These are phyloP conservation scores for Opisthocomus hoazin DNA, from an alignment of 2,113 vertebrate genomes.

Conservation along the genomic window DNA sequence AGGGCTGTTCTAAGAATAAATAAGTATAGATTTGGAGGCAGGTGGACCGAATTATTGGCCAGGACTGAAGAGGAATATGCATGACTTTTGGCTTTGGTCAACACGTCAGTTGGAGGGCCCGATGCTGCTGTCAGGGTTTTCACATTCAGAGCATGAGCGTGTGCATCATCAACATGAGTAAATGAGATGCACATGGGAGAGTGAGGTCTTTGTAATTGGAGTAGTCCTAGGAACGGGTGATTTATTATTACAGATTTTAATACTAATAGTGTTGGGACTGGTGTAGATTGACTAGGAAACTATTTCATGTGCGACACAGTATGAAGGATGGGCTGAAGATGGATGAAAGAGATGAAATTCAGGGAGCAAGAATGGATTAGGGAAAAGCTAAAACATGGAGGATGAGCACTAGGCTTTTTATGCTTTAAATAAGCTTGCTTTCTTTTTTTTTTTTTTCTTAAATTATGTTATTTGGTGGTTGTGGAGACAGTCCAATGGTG, in stretches of 20 bases:
- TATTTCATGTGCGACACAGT: background rate
- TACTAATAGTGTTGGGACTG: background rate
- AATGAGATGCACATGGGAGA: background rate
- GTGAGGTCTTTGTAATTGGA: background rate
- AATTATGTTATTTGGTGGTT: background rate
- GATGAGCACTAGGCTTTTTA: background rate
- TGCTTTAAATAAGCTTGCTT: background rate
- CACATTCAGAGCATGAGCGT: background rate
- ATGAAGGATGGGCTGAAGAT: background rate
- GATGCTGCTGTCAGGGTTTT: background rate
- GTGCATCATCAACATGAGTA: background rate
- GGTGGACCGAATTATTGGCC: accelerated
- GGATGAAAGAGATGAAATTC: background rate
- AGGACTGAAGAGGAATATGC: background rate
- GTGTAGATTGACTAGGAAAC: background rate
- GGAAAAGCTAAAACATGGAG: background rate
- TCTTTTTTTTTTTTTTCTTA: too few relatives aligned
- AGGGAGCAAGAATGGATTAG: background rate
- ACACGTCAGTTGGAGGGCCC: background rate
- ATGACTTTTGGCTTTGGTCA: background rate
- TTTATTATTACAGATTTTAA: conserved; percentile 24
- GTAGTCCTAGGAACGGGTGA: background rate
- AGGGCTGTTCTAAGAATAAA: background rate
- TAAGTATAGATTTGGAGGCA: background rate
- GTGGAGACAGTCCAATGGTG: background rate